Evolutionary conservation across 2,888 invertebrate species (phyloP), one percentile per base, ranked within the genome.

Genomic region (Galerucella calmariensis): DNA sequence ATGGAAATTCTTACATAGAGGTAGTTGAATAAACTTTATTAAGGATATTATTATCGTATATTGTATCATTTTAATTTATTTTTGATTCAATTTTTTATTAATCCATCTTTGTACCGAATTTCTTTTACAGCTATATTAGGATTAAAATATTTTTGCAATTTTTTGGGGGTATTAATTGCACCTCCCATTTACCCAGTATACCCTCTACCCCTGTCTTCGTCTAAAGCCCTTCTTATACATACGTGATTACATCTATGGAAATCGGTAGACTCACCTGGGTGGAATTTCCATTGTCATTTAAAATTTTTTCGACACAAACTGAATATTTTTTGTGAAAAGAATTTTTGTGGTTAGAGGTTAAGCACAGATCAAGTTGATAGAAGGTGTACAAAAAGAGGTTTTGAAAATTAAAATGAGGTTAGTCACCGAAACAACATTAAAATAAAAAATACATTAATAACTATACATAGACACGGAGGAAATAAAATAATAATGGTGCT

Each of bases 191-290:
- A 4, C 5, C 35, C 41, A 2, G 0, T n/a, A 4, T 8, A 27
- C 5, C 10, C 46, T 12, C 63, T 46, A 65, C 63, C 20, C 56
- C 16, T 65, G 63, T 14, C 20, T 41, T 20, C 16, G 9, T 65
- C 16, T 20, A 35, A 35, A 78, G 76, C 73, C 80, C 77, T 77
- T 74, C 72, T 77, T 80, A 77, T 74, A 78, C 81, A 82, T 81
- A 82, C 82, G 83, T 83, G 83, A 83, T 83, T 83, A 80, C 75
- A 78, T 81, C 79, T 81, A 81, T 80, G 81, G 80, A 80, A 77
- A 79, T 79, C 44, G 35, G 63, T 69, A 56, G 63, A 73, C 70
- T 75, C 75, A 75, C 65, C 75, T 67, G 70, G 66, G 27, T 71
- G 75, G 75, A 75, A 75, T 75, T 69, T 70, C 53, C 66, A 69